Conservation (phyloP, 2,888 invertebrate genomes). For the Drosophila macrothrix region DNA sequence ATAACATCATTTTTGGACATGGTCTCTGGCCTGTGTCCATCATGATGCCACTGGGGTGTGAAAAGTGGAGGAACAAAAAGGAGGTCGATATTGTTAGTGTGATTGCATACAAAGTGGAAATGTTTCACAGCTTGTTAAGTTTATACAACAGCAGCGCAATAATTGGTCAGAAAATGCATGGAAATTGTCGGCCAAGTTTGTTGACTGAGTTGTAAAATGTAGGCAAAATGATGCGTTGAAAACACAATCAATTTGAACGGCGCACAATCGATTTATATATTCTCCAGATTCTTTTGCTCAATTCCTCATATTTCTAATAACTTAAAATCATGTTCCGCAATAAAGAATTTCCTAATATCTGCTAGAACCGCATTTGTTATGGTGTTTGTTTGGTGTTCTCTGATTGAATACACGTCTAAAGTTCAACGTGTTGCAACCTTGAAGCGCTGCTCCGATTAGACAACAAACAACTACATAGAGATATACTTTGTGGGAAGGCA, state of each 20-base stretch:
- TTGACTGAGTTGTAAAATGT: background rate
- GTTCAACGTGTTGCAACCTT: conserved; percentile 32
- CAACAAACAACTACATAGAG: background rate
- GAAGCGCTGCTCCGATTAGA: conserved; percentile 19
- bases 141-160: conserved; percentile 9
- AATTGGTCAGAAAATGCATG: conserved; percentile 4
- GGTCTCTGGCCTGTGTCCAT: conserved; percentile 24
- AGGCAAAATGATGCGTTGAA: background rate
- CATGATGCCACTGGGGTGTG: conserved; percentile 32
- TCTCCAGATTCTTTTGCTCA: background rate
- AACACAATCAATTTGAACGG: background rate
- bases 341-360: background rate
- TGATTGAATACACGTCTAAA: conserved; percentile 28
- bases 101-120: conserved; percentile 56
- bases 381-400: conserved; percentile 1
- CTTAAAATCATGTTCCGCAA: background rate
- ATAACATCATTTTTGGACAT: conserved; percentile 49
- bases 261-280: background rate
- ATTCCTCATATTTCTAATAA: background rate
- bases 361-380: accelerated
- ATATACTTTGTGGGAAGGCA: background rate
- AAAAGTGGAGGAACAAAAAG: conserved; percentile 25
- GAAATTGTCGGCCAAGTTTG: background rate
- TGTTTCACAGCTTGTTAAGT: conserved; percentile 41
- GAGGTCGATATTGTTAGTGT: conserved; percentile 61